These are phyloP conservation scores for Salvelinus sp. DNA, from an alignment of 2,113 vertebrate genomes.

Conservation along the genomic window DNA sequence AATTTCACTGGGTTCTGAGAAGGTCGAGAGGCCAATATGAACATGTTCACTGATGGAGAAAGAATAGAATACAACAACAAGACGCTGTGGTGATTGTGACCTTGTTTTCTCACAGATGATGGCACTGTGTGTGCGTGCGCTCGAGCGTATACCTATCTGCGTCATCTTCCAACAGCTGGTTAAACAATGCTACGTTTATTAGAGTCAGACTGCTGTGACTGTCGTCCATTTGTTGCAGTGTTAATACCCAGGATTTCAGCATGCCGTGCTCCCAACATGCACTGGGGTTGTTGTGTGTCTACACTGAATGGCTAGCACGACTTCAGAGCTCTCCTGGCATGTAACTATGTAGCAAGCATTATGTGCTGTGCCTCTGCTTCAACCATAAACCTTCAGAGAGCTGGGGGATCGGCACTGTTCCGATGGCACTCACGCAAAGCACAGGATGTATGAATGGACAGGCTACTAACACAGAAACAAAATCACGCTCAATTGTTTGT, in stretches of 20 bases:
- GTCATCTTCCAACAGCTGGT: slow-evolving; percentile 6
- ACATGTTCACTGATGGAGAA: too few species aligned
- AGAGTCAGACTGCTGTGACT: background rate
- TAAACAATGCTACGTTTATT: background rate
- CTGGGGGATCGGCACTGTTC: background rate
- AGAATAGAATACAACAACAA: too few species aligned
- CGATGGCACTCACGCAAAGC: background rate
- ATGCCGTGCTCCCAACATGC: slow-evolving; percentile 31
- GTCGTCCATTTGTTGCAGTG: slow-evolving; percentile 7
- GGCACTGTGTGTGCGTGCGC: too few species aligned
- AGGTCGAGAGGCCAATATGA: too few species aligned
- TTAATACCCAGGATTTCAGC: slow-evolving; percentile 27
- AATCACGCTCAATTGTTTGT: background rate
- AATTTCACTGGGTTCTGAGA: too few species aligned
- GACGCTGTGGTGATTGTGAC: too few species aligned
- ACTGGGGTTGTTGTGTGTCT: slow-evolving; percentile 23
- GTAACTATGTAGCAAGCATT: slow-evolving; percentile 39
- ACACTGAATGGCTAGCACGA: slow-evolving; percentile 4
- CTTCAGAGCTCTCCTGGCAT: slow-evolving; percentile 50
- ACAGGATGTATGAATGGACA: slow-evolving; percentile 15
- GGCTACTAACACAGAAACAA: background rate
- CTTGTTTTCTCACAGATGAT: too few species aligned
- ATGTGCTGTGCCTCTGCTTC: slow-evolving; percentile 38
- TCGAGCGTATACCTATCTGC: background rate
- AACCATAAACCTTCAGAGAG: slow-evolving; percentile 42